phyloP scores from a whole-genome alignment of 1,140 invertebrate species.

The Tetramorium parvispinum region DNA sequence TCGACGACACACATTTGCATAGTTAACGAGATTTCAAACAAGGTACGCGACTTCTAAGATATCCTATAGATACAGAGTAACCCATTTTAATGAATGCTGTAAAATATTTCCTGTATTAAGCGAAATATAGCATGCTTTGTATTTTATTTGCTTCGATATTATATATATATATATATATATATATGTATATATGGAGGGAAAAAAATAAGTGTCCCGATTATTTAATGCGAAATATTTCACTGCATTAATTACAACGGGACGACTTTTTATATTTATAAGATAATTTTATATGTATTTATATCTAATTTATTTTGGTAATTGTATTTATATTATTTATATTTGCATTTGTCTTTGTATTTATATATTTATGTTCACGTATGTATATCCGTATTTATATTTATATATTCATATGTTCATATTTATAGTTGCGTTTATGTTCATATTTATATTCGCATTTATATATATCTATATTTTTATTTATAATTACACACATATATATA shows the following conservation, averaged over 20 bases:
- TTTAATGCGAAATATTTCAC: constrained; percentile 45
- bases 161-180: neutral
- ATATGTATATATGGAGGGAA: neutral
- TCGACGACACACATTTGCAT: constrained; percentile 9
- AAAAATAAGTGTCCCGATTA: neutral
- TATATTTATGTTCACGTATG: constrained; percentile 33
- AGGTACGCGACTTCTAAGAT: constrained; percentile 17
- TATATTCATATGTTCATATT: constrained; percentile 42
- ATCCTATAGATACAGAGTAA: constrained; percentile 24
- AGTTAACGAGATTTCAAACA: constrained; percentile 6
- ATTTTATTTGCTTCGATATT: constrained; percentile 22
- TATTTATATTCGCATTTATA: constrained; percentile 34
- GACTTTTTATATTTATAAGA: constrained; percentile 14
- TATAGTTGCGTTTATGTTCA: constrained; percentile 23
- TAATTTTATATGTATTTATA: constrained; percentile 11
- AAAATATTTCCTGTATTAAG: constrained; percentile 48
- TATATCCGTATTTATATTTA: constrained; percentile 35
- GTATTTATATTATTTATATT: constrained; percentile 37
- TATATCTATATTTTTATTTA: constrained; percentile 33
- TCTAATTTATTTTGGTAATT: constrained; percentile 12
- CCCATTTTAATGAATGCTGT: constrained; percentile 54
- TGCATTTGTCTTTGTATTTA: constrained; percentile 33
- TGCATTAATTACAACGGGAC: constrained; percentile 50
- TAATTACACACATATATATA: neutral
- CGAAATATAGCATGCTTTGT: constrained; percentile 1